phyloP scores from a whole-genome alignment of 1,140 invertebrate genomes.

The Formica exsecta region DNA sequence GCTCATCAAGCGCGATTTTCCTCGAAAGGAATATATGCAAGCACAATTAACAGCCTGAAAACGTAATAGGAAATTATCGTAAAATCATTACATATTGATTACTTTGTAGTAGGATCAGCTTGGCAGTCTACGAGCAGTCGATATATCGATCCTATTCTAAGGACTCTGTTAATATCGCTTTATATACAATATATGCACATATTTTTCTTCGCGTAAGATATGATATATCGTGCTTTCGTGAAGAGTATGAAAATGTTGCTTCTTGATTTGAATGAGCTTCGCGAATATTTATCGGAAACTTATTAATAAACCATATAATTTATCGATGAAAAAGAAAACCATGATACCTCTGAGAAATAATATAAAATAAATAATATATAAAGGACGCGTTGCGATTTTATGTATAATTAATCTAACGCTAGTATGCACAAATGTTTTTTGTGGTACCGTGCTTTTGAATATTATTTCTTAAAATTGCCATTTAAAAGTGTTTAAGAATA shows the following conservation, averaged over 20 bases:
- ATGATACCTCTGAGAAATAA: background rate
- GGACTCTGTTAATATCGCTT: constrained; percentile 6
- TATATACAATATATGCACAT: constrained; percentile 21
- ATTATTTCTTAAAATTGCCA: constrained; percentile 6
- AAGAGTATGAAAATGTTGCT: constrained; percentile 84
- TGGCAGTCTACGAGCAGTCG: constrained; percentile 69
- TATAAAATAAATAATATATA: background rate
- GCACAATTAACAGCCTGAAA: background rate
- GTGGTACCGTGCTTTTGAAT: constrained; percentile 13
- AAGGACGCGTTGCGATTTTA: background rate
- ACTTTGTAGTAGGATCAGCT: constrained; percentile 55
- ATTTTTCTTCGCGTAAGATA: constrained; percentile 55
- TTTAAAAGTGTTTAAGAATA: constrained; percentile 26
- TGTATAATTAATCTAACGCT: background rate
- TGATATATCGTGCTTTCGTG: constrained; percentile 75
- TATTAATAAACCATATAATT: background rate
- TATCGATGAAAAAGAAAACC: background rate
- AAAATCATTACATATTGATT: constrained; percentile 1
- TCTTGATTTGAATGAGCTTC: constrained; percentile 52
- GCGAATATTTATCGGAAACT: background rate
- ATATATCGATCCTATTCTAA: constrained; percentile 66
- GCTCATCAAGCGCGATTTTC: background rate
- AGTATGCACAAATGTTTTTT: constrained; percentile 24
- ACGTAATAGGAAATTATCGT: constrained; percentile 25
- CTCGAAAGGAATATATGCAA: constrained; percentile 18